Base-by-base conservation (phyloP, 2,888 invertebrate species). In the Ichneumoninae sp. region DNA sequence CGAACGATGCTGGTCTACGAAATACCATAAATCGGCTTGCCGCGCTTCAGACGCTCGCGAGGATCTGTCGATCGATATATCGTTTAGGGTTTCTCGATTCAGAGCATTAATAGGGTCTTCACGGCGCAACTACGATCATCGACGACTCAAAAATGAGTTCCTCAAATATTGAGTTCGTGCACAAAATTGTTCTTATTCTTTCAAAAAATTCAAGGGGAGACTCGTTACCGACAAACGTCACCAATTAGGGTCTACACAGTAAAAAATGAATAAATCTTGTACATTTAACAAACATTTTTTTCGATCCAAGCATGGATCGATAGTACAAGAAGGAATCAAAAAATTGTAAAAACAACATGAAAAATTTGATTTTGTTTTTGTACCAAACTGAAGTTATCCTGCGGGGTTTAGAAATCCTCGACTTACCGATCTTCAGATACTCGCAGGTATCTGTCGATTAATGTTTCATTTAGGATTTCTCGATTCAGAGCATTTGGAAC, bases 61-160 rank as follows among this genome's bases (percentile, higher is more conserved):
- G 68, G 66, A 72, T 85, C 77, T 52, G 72, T 47, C 68, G 84
- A 80, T 76, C 75, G 66, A 69, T 69, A 74, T 69, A 83, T 71
- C 70, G 71, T 75, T 65, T 26, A 13, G 19, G 40, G 8, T 76
- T 68, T 62, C 26, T 54, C 26, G 52, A 66, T 80, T 52, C 70
- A 19, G 54, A 26, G 16, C 75, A 75, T 75, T 74, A 22, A 26
- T 33, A 26, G 26, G 26, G 52, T 36, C 44, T 22, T 65, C 19
- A 40, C 1, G 40, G 10, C 10, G 40, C 40, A 40, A 40, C 33
- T 19, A 16, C 13, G 16, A 47, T 47, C 44, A 16, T 16, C 44
- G 13, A 33, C 40, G 22, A 22, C 3, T 13, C 71, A 10, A 54
- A 54, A 5, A 6, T 5, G 19, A 70, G 5, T 40, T 30, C 8